Base-by-base conservation (phyloP, 2,113 vertebrate genomes). In the Cheilinus undulatus region DNA sequence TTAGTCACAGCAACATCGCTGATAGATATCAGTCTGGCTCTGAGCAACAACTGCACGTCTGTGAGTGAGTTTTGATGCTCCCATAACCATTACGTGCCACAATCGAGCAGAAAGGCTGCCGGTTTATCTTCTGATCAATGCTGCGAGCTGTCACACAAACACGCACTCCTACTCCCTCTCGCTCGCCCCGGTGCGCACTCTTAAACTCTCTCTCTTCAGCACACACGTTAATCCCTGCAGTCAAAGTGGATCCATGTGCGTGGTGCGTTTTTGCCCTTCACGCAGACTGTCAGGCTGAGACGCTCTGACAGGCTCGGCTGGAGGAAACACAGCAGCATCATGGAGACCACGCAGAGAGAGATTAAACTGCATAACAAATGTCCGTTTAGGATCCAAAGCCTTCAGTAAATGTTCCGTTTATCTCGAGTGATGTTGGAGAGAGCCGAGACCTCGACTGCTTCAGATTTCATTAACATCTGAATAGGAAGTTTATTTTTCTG, bases 51-150 rank as follows among this genome's bases (percentile, higher is more conserved):
- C 40, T 53, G 64, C 49, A 30, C n/a, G 53, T 53, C 54, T 56
- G 63, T 42, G 62, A 58, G 71, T 60, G 40, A 57, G 48, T 94
- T 91, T 94, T 95, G 94, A 95, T 94, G 95, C 95, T 94, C 94
- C 95, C 92, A 93, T 93, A 95, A 93, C 94, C 93, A 96, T 95
- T 95, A 95, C 94, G 94, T 92, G 94, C 93, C 95, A 95, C 95
- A 95, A 94, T 92, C 94, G 94, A 94, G 95, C 93, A 92, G 94
- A 95, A 91, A 94, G 93, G 90, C 95, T 95, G 94, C 93, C 89
- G 94, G 94, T 94, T 94, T 92, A 94, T 95, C 94, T 96, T 94
- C 94, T 96, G 95, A 95, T 96, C 95, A 95, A 96, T 95, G 95
- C 94, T 93, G 94, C 93, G 92, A 95, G 91, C 95, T 96, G 76